phyloP scores from a whole-genome alignment of 2,888 invertebrate genomes.

The Anaspis maculata region DNA sequence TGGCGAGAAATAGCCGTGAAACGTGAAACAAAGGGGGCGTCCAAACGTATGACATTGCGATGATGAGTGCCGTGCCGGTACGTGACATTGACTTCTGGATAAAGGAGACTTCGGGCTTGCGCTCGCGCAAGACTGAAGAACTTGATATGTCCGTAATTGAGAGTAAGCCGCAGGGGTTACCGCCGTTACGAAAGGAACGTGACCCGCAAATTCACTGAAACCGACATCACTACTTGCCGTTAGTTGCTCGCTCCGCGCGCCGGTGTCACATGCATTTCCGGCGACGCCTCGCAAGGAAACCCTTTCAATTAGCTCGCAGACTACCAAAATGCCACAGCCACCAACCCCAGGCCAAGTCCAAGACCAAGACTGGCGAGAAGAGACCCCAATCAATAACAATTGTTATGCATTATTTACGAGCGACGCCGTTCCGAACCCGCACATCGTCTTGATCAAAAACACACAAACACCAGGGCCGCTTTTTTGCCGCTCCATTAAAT shows the following conservation, averaged over 20 bases:
- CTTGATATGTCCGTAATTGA: slow-evolving; percentile 26
- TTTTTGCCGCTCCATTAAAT: too few species aligned
- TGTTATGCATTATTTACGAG: too few species aligned
- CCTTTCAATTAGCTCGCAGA: slow-evolving; percentile 14
- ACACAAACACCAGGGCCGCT: too few species aligned
- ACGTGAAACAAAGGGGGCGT: slow-evolving; percentile 8
- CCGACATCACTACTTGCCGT: slow-evolving; percentile 17
- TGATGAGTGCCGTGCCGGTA: slow-evolving; percentile 6
- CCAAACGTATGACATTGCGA: background rate
- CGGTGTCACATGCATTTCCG: slow-evolving; percentile 21
- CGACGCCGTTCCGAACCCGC: too few species aligned
- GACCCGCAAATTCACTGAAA: slow-evolving; percentile 24
- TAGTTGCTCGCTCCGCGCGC: slow-evolving; percentile 11
- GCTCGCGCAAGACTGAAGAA: slow-evolving; percentile 21
- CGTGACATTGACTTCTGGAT: slow-evolving; percentile 10
- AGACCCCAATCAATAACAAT: too few species aligned
- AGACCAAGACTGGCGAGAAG: background rate
- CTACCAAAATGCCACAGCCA: slow-evolving; percentile 6
- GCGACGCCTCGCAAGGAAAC: slow-evolving; percentile 12
- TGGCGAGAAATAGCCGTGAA: too few species aligned
- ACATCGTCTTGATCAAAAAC: too few species aligned
- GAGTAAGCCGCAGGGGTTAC: slow-evolving; percentile 27
- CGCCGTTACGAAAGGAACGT: slow-evolving; percentile 24
- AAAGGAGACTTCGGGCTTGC: slow-evolving; percentile 18
- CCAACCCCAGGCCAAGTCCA: slow-evolving; percentile 3